Evolutionary conservation across 2,797 vertebrate genomes (phyloP), one percentile per base, ranked within the genome.

Genomic region (Carduelis carduelis): DNA sequence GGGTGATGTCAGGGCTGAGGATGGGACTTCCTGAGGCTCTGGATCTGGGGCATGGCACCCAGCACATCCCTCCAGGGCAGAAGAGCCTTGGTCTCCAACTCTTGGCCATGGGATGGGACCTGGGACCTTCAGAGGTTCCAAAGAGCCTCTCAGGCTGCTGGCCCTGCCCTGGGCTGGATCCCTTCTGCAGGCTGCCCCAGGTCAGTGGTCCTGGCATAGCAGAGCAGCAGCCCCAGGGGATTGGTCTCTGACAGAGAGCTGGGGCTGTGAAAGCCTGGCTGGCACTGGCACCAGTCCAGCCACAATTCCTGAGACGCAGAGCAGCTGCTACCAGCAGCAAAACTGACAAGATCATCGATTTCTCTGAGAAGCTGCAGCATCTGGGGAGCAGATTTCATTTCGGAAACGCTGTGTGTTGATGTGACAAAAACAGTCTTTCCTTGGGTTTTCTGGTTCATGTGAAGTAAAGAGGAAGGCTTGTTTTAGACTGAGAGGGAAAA

Each of bases 361-460:
- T 92, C 56, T 84, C 52, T 41, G 68, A 93, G 94, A 93, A 95
- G 70, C 41, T 77, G 71, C 60, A 91, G 93, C 96, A 95, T 95
- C 91, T 96, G 94, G 88, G 85, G 78, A 95, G 21, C 83, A 93
- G 80, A 94, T 96, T 96, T 95, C 71, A 85, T 90, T 97, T 90
- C 1, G 0, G 86, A 96, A 96, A 93, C 9, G 15, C 34, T 66
- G 41, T n/a, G 72, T 69, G 87, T 89, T 90, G 78, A 77, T 83
- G 81, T 77, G 70, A 77, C 78, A 28, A 64, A 93, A 94, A 53
- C 41, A 84, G 93, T 34, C 63, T 93, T 95, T 89, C 83, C 63
- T 79, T 87, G 66, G 56, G 49, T 84, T 87, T 95, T 89, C 66
- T 87, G 56, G 34, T 92, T 90, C 59, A 44, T 11, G 3, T 74